Base-by-base conservation (phyloP, 2,888 invertebrate species). In the Bellardia bayeri region DNA sequence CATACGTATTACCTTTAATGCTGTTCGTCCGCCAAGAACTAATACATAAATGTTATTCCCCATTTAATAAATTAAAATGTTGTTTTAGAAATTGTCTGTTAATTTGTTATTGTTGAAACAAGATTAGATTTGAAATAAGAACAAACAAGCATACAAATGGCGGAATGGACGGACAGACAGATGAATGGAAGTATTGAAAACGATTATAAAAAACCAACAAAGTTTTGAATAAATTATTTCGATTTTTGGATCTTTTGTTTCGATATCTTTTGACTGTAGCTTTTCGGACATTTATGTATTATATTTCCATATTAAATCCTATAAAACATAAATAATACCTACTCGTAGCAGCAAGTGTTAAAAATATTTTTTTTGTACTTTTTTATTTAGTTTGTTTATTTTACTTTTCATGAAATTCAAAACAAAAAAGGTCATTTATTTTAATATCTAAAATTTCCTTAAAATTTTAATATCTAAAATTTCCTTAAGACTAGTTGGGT, bases 11-110 rank as follows among this genome's bases (percentile, higher is more conserved):
- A 49, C 3, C 3, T 49, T 49, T 49, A 11, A 14, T 14, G 49
- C 49, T 14, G 14, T 14, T n/a, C 13, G 49, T n/a, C 14, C 49
- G 14, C 14, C 4, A 49, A 49, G 49, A 49, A 49, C 49, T 3
- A 49, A 49, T 13, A 2, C 37, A 6, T 37, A 49, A 49, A 49
- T 49, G 49, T 49, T 49, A 14, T 14, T 49, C 0, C 14, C 49
- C 40, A 63, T 63, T 63, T 33, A 63, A 63, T 37, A 63, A 63
- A 63, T 63, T 37, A 63, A 63, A 63, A 37, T 63, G 33, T 37
- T 40, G 40, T 63, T 63, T 33, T 63, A n/a, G n/a, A 63, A 63
- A 63, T 63, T 14, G 63, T 63, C n/a, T 37, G 14, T 63, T 63
- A 63, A 63, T 63, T 63, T 63, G 37, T 63, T 63, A 7, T 14